Evolutionary conservation across 1,140 invertebrate species (phyloP), one percentile per base, ranked within the genome.

Genomic region (Zaprionus lachaisei): DNA sequence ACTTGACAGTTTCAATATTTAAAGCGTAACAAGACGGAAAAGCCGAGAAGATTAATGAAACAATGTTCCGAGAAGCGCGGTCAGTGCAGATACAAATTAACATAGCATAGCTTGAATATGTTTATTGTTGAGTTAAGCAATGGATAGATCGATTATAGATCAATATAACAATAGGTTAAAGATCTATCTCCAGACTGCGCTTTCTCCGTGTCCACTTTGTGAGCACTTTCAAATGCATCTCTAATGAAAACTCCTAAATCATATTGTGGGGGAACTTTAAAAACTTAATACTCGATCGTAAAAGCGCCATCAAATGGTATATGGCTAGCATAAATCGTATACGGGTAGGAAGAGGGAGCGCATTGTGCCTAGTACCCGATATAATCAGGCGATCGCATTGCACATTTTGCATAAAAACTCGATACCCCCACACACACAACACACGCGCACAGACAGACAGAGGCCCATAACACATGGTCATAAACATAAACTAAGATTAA

Each of bases 401-500:
- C 83, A 79, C 81, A 73, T 70, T 87, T 83, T 83, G 83, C 69
- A 83, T 87, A 83, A 77, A 38, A 80, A 76, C 61, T 55, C 60
- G 66, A 79, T 74, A 72, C 34, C 56, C 65, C 71, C 61, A 79
- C 76, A n/a, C 55, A 62, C 26, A 37, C 56, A 3, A 34, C 14
- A 47, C n/a, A 63, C 26, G n/a, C 24, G 9, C 31, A 11, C 28
- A 22, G 15, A 2, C n/a, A 17, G 9, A 34, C 0, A 34, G 9
- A 11, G 31, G 31, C 15, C 69, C 31, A 62, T 62, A 69, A 49
- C 66, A 74, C 56, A 56, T 74, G 72, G 51, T 55, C 72, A 75
- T 90, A 80, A 90, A 89, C 85, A 90, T 91, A 90, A 90, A 90
- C 81, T 77, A 90, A 85, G 85, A 90, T 90, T 85, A 90, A 90